These are phyloP conservation scores for Craterocephalus amniculus DNA, from an alignment of 2,797 vertebrate genomes.

Conservation along the genomic window DNA sequence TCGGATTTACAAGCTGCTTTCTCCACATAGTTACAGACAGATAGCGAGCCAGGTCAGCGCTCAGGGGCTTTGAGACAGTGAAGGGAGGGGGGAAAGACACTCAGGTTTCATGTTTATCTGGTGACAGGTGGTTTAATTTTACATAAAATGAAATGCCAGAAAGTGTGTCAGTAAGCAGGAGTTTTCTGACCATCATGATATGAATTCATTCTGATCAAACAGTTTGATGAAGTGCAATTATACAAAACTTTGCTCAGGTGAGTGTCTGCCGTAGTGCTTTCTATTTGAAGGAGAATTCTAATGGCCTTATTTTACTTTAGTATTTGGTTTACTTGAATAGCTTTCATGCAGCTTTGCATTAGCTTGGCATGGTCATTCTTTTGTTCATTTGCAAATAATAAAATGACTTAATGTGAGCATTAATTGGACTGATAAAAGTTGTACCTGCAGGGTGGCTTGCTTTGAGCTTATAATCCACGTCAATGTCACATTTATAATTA, in stretches of 20 bases:
- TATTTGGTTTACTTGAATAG: conserved; percentile 19
- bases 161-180: background rate
- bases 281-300: background rate
- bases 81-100: background rate
- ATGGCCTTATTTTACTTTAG: background rate
- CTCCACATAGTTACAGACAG: conserved; percentile 11
- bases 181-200: conserved; percentile 2
- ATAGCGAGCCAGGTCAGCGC: conserved; percentile 5
- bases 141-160: background rate
- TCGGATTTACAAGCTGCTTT: conserved; percentile 6
- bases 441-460: background rate
- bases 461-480: background rate
- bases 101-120: conserved; percentile 12
- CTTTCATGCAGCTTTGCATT: conserved; percentile 18
- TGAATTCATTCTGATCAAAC: background rate
- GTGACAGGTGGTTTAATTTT: conserved; percentile 14
- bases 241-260: background rate
- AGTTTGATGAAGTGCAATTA: conserved; percentile 1
- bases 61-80: background rate
- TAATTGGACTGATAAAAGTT: conserved; percentile 8
- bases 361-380: conserved; percentile 6
- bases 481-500: background rate
- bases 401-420: background rate
- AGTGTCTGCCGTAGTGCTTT: background rate
- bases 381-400: conserved; percentile 21